Percentiles rank a stretch among this genome's conserved stretches.
Evolutionary conservation across 2,797 vertebrate genomes (phyloP).

Genomic region (Leptatherina wallacei): DNA sequence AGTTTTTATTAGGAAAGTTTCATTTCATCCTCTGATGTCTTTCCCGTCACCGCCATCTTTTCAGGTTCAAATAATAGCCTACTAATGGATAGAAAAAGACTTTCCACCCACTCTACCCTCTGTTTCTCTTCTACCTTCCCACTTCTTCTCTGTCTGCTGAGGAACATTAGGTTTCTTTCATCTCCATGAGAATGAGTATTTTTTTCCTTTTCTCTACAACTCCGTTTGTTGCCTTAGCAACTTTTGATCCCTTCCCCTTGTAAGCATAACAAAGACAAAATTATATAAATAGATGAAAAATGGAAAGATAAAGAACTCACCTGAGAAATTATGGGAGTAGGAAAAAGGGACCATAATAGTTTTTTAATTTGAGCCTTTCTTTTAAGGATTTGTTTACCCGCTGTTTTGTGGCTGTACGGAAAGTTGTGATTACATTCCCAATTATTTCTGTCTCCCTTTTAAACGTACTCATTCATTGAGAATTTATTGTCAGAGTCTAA

Average conservation of each 20-base stretch:
- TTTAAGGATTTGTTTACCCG: constrained; percentile 34
- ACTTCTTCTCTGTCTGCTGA: background rate
- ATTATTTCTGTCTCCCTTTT: background rate
- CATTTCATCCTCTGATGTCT: too few relatives aligned
- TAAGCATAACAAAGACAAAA: constrained; percentile 37
- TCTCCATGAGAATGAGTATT: constrained; percentile 9
- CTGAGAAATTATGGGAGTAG: constrained; percentile 13
- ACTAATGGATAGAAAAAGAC: constrained; percentile 50
- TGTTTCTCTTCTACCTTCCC: background rate
- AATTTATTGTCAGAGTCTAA: constrained; percentile 9
- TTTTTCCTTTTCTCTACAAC: constrained; percentile 5
- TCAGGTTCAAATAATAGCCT: constrained; percentile 33
- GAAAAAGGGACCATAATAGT: constrained; percentile 1
- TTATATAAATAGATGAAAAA: constrained; percentile 11
- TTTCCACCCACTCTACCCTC: constrained; percentile 1
- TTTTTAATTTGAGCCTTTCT: constrained; percentile 19
- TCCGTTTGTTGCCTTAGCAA: constrained; percentile 64
- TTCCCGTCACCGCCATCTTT: constrained; percentile 2
- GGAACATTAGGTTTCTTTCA: constrained; percentile 25
- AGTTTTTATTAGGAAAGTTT: background rate
- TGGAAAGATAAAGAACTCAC: constrained; percentile 26
- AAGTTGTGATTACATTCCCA: constrained; percentile 17
- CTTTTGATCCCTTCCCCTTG: constrained; percentile 56
- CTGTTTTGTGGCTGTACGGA: background rate
- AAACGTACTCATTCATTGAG: background rate